Evolutionary conservation across 2,888 invertebrate species (phyloP).

Genomic region (Lamellibrachia columna): DNA sequence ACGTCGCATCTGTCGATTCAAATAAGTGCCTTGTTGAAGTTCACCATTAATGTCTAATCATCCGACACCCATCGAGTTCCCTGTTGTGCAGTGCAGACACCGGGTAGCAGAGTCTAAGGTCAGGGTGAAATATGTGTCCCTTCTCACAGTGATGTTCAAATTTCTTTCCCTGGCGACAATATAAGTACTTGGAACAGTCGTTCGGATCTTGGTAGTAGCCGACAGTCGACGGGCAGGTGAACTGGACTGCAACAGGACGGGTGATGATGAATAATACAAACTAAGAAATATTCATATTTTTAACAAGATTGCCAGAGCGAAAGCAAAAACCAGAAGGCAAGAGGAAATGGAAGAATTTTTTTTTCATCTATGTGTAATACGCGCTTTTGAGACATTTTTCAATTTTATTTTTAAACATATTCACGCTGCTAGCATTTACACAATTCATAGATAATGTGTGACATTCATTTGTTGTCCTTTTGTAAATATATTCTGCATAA

Average conservation of each 20-base stretch:
- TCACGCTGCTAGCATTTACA: too few relatives aligned
- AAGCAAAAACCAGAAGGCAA: too few relatives aligned
- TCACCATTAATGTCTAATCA: background rate
- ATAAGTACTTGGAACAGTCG: constrained; percentile 5
- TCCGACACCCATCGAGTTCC: background rate
- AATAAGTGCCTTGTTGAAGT: background rate
- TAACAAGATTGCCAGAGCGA: too few relatives aligned
- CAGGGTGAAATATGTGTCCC: background rate
- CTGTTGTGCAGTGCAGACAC: background rate
- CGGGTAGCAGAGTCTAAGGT: background rate
- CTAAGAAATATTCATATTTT: too few relatives aligned
- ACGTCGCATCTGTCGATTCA: too few relatives aligned
- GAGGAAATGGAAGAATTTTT: too few relatives aligned
- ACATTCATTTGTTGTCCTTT: too few relatives aligned
- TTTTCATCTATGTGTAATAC: too few relatives aligned
- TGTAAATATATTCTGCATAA: too few relatives aligned
- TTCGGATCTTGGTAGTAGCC: constrained; percentile 6
- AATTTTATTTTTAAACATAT: too few relatives aligned
- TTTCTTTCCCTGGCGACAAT: background rate
- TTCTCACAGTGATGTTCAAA: background rate
- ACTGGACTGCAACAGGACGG: background rate
- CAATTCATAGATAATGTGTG: too few relatives aligned
- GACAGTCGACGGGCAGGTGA: background rate
- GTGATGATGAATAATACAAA: background rate
- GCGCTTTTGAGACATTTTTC: too few relatives aligned